Conservation (phyloP, 2,888 invertebrate genomes). For the Erebia epiphron region DNA sequence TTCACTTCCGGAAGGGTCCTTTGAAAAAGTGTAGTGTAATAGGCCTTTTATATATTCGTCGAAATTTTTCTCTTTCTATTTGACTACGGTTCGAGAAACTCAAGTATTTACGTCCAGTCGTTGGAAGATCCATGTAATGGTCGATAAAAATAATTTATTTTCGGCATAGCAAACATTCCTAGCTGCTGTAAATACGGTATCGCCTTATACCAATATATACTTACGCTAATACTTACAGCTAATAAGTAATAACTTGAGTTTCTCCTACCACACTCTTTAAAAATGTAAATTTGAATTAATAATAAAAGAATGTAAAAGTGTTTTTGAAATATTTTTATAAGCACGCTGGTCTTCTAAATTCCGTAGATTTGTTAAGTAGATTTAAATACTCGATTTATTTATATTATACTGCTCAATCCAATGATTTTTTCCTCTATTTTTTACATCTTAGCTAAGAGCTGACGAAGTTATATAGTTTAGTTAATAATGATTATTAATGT, state of each 20-base stretch:
- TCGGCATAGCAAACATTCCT: too few relatives aligned
- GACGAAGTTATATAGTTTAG: neutral
- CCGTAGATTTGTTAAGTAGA: conserved; percentile 55
- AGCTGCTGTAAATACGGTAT: too few relatives aligned
- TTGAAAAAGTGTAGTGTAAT: too few relatives aligned
- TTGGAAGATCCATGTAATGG: too few relatives aligned
- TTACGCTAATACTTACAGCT: too few relatives aligned
- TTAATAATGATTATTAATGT: neutral
- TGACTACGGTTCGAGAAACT: neutral
- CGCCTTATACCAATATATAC: too few relatives aligned
- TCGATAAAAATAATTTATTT: too few relatives aligned
- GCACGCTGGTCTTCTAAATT: conserved; percentile 28
- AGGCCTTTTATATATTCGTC: too few relatives aligned
- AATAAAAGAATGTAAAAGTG: neutral
- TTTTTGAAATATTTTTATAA: neutral
- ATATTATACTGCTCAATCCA: conserved; percentile 59
- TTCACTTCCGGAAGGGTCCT: too few relatives aligned
- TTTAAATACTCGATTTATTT: conserved; percentile 56
- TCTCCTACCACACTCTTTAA: neutral
- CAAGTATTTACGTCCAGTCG: neutral
- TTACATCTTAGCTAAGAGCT: neutral
- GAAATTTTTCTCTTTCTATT: too few relatives aligned
- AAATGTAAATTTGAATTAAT: too few relatives aligned
- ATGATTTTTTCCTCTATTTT: conserved; percentile 20
- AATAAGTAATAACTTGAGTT: neutral